A percentile compares a stretch with the other conserved stretches of the same genome.
These are phyloP conservation scores for Riparia riparia DNA, from an alignment of 2,113 vertebrate genomes.

Conservation along the genomic window DNA sequence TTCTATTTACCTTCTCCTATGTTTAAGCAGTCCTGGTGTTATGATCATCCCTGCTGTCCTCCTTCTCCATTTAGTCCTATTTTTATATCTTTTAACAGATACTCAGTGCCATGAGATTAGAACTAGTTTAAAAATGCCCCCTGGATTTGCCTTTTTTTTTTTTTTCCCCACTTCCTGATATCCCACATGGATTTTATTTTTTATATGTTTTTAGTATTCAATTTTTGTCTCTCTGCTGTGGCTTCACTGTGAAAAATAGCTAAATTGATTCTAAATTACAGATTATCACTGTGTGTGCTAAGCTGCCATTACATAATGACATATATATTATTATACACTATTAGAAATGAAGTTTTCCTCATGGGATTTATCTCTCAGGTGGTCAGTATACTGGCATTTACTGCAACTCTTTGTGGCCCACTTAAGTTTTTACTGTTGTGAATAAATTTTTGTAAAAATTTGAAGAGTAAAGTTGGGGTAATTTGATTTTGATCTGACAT, in stretches of 20 bases:
- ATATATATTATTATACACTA: neutral
- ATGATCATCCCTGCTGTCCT: neutral
- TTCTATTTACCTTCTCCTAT: neutral
- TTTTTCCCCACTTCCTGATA: neutral
- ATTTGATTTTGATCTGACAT: neutral
- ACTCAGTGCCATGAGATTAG: neutral
- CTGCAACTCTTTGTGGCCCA: neutral
- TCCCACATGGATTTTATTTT: neutral
- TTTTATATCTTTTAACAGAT: neutral
- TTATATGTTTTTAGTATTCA: neutral
- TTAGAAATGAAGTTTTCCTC: neutral
- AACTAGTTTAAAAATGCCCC: neutral
- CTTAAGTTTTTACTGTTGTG: neutral
- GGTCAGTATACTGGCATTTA: neutral
- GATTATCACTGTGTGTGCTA: neutral
- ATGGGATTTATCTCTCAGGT: neutral
- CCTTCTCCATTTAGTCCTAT: neutral
- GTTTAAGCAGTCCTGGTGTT: neutral
- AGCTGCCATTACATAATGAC: neutral
- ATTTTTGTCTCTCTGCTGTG: neutral
- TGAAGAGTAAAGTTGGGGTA: neutral
- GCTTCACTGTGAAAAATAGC: neutral
- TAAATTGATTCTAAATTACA: neutral
- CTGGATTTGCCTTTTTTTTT: neutral
- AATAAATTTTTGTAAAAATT: neutral